These are phyloP conservation scores for Ramphastos sulfuratus DNA, from an alignment of 2,113 vertebrate genomes.

Conservation along the genomic window DNA sequence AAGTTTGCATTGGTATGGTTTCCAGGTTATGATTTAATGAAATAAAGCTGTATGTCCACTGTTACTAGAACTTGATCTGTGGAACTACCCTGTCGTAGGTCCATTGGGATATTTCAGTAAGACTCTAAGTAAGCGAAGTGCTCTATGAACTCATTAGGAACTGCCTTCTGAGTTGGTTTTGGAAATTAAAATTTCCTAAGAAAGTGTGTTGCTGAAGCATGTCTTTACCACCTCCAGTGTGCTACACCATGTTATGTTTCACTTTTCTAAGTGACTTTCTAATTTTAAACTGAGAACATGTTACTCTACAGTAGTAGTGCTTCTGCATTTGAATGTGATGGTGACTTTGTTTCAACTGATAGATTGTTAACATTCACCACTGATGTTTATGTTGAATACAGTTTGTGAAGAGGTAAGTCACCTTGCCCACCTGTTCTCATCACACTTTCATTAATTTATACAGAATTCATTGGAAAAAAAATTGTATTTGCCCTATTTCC, in stretches of 20 bases:
- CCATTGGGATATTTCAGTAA: not conserved
- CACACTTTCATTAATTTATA: not conserved
- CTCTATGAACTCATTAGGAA: not conserved
- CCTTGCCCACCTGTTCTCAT: not conserved
- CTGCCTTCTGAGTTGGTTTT: not conserved
- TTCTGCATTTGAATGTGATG: not conserved
- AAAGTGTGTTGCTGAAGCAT: not conserved
- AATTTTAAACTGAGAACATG: not conserved
- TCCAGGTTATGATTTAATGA: not conserved
- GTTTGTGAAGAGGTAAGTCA: not conserved
- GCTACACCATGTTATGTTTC: not conserved
- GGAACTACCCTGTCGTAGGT: not conserved
- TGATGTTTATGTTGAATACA: not conserved
- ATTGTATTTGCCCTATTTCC: not conserved
- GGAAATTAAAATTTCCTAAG: not conserved
- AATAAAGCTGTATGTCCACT: fast-evolving
- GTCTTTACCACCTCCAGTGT: not conserved
- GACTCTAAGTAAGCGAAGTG: not conserved
- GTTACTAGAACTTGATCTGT: not conserved
- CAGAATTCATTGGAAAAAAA: not conserved
- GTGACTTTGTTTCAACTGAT: not conserved
- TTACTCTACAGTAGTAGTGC: not conserved
- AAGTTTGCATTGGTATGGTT: not conserved
- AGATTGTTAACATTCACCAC: not conserved
- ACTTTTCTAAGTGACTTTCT: not conserved